Evolutionary conservation across 2,797 vertebrate genomes (phyloP).

Genomic region (Vireo griseus): DNA sequence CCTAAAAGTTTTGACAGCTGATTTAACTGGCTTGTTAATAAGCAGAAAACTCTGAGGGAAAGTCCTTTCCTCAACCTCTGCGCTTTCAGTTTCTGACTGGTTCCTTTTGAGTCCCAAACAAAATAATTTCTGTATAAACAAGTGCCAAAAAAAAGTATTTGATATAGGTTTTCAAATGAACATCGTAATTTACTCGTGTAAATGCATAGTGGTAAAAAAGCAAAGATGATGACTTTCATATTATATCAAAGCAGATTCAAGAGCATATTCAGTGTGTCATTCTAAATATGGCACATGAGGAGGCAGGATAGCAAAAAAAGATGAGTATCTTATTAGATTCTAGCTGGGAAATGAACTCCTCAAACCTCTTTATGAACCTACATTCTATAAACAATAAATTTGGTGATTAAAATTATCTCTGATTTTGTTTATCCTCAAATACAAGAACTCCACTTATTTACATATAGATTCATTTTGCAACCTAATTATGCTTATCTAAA

Average conservation of each 20-base stretch:
- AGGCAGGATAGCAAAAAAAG: neutral
- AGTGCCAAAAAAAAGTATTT: neutral
- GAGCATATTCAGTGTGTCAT: neutral
- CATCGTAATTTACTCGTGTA: neutral
- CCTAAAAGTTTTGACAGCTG: neutral
- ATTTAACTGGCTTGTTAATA: neutral
- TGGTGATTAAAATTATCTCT: neutral
- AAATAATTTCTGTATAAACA: neutral
- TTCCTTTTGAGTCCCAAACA: neutral
- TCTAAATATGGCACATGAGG: neutral
- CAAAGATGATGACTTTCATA: neutral
- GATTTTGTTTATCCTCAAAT: constrained; percentile 35
- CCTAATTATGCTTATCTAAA: constrained; percentile 20
- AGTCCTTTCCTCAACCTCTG: neutral
- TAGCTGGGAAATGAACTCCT: neutral
- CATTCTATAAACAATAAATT: neutral
- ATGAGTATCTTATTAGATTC: neutral
- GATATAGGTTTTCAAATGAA: neutral
- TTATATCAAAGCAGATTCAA: neutral
- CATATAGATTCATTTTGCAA: constrained; percentile 26
- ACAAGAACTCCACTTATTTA: constrained; percentile 1
- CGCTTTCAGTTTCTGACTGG: neutral
- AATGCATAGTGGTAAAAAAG: neutral
- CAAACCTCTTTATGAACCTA: neutral
- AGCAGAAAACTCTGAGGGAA: neutral